Evolutionary conservation across 2,113 vertebrate species (phyloP), one percentile per base, ranked within the genome.

Genomic region (Scomber colias): DNA sequence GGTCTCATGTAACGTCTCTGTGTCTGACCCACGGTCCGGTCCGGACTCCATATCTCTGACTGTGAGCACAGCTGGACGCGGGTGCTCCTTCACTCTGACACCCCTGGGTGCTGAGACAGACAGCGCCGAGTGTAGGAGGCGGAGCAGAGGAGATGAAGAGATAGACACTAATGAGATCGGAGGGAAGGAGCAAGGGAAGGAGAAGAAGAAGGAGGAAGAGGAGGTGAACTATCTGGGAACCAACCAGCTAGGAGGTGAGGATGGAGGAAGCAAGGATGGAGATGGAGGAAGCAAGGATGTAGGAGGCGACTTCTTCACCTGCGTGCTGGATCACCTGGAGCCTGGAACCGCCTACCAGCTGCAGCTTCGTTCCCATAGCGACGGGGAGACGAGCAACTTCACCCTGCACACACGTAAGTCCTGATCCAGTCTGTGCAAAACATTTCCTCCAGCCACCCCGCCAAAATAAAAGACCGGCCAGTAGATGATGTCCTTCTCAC

Each of bases 301-400:
- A 75, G 90, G 64, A 5, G 65, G 27, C 0, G 44, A 40, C 35
- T 40, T 70, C 4, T 94, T 91, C 69, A 82, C 67, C 74, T 98
- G 97, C 62, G 82, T 71, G 57, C 19, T 94, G 79, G 80, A 72
- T 54, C 93, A 91, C 56, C 91, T 98, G 87, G 85, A 95, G 69
- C 94, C 97, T 8, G 98, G 97, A 4, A 96, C 95, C n/a, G 2
- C 81, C 71, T 97, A 98, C 82, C 81, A 82, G 49, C 94, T 98
- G 86, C 89, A 76, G 71, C 93, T 99, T 68, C 31, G 77, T 49
- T 95, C 97, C 2, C 87, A 89, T 53, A 82, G 69, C 9, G 95
- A 78, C 77, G 72, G 90, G 12, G 86, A 94, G 75, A 62, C 79
- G 3, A 76, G 81, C 15, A 95, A 93, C 73, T 0, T 96, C 86